Conservation (phyloP, 2,113 vertebrate species). For the Lepisosteus oculatus region DNA sequence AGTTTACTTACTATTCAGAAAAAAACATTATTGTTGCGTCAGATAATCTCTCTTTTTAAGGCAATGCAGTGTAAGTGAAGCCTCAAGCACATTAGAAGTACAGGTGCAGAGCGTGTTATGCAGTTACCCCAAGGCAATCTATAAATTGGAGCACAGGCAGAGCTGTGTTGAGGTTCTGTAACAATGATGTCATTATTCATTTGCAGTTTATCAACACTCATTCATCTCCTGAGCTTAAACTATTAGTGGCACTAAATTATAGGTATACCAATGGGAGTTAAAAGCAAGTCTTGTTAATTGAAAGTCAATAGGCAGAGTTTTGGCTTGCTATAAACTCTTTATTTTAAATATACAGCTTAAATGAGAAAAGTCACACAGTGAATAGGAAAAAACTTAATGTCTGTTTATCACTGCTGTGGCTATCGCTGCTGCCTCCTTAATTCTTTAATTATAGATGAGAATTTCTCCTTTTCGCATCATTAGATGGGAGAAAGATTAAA, state of each 20-base stretch:
- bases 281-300: not conserved
- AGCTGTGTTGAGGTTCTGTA: not conserved
- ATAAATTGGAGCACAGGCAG: not conserved
- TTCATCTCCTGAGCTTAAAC: slow-evolving; percentile 1
- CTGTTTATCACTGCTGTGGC: not conserved
- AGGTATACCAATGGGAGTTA: slow-evolving; percentile 3
- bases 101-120: slow-evolving; percentile 4
- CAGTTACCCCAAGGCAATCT: slow-evolving; percentile 3
- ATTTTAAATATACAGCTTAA: slow-evolving; percentile 4
- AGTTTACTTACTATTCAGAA: not conserved
- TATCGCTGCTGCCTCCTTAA: slow-evolving; percentile 1
- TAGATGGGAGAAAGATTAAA: not conserved
- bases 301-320: slow-evolving; percentile 4
- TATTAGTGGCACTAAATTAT: slow-evolving; percentile 6
- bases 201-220: slow-evolving; percentile 3
- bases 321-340: slow-evolving; percentile 1
- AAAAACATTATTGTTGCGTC: not conserved
- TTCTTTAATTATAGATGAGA: not conserved
- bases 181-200: slow-evolving; percentile 10
- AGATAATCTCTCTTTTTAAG: not conserved
- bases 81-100: not conserved
- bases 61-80: not conserved
- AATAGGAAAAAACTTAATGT: not conserved
- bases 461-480: slow-evolving; percentile 1
- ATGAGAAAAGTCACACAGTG: not conserved